phyloP scores from a whole-genome alignment of 2,113 vertebrate species.

The Ictalurus punctatus region DNA sequence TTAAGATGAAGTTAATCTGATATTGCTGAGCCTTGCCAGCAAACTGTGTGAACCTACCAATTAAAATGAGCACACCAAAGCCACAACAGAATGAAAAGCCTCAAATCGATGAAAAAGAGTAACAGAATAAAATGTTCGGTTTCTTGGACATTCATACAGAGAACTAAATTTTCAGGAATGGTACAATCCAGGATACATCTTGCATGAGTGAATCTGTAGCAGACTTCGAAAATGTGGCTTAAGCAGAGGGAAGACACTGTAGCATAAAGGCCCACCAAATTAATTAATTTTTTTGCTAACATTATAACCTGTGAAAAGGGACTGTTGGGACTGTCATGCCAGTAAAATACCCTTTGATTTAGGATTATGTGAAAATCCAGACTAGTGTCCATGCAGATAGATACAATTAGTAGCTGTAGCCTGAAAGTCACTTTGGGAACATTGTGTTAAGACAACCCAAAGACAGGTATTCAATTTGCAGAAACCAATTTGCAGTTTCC shows the following conservation, averaged over 20 bases:
- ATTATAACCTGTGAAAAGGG: no score
- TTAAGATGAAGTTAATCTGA: background rate
- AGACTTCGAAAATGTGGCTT: no score
- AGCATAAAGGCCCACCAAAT: background rate
- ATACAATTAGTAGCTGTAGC: background rate
- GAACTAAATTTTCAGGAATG: no score
- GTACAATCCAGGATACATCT: no score
- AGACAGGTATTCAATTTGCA: background rate
- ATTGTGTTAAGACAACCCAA: background rate
- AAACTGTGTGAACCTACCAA: background rate
- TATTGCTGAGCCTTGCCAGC: background rate
- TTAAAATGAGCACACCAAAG: background rate
- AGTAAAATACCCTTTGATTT: background rate
- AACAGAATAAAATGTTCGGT: background rate
- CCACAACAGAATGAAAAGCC: background rate
- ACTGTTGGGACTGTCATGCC: background rate
- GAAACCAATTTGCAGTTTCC: background rate
- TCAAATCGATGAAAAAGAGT: background rate
- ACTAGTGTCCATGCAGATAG: background rate
- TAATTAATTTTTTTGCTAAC: background rate
- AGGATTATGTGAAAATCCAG: background rate
- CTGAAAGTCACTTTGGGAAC: background rate
- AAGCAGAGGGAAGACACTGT: no score
- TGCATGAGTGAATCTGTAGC: no score
- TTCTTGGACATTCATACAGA: background rate